Base-by-base conservation (phyloP, 2,888 invertebrate genomes). In the Pristionchus fissidentatus region DNA sequence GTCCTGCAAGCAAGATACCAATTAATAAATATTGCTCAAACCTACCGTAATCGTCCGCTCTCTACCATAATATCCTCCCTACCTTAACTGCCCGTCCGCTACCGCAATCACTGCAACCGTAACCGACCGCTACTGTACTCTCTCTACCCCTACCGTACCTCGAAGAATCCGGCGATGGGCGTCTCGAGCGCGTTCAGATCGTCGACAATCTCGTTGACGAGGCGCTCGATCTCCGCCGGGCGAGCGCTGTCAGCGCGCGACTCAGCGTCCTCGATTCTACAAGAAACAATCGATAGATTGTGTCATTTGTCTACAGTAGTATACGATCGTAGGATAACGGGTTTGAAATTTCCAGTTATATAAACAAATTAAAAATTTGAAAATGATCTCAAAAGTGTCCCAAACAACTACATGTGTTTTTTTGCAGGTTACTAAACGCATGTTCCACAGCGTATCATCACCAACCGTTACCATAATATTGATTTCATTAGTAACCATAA, bases 261-360 rank as follows among this genome's bases (percentile, higher is more conserved):
- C 82, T 92, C 91, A 41, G 90, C 90, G 32, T 89, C 88, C 82
- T 92, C 92, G 86, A 92, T 92, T 83, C 92, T 87, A 52, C 10
- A 75, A 15, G 29, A 13, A 22, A 73, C 7, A 32, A 77, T 49
- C 29, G 62, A 60, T 62, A 35, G 32, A 35, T 62, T 62, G 62
- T n/a, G n/a, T n/a, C n/a, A 62, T 62, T 15, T 10, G 41, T 41
- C 43, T 41, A 78, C 78, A 3, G n/a, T 52, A 77, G 19, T 66
- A 22, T 38, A n/a, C 32, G 38, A 38, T 38, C 38, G 2, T n/a
- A n/a, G n/a, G 62, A 10, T n/a, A 26, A 62, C 26, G 62, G 26
- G 62, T 15, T 13, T 10, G 10, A 62, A 62, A 19, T 10, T n/a
- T n/a, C n/a, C n/a, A n/a, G n/a, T 32, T 22, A 38, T 15, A 5